Evolutionary conservation across 1,140 invertebrate genomes (phyloP), one percentile per base, ranked within the genome.

Genomic region (Piezodorus guildinii): DNA sequence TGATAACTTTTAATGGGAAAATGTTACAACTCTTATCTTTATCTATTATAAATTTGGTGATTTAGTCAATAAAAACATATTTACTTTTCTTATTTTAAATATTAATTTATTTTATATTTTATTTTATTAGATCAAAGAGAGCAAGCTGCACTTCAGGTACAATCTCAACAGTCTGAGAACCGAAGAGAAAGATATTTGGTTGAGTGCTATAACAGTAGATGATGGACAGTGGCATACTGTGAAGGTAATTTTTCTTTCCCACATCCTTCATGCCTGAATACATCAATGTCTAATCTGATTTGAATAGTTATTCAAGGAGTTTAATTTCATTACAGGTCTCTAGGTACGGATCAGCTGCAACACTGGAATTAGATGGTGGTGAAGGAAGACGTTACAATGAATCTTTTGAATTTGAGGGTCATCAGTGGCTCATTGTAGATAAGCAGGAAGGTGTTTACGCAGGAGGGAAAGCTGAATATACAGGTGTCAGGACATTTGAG

Each of bases 161-260:
- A 96, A 97, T 75, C 74, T 97, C 15, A 96, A 96, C 72, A 94
- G 90, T 27, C 75, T 93, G 67, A 80, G 90, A 66, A 88, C 89
- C 10, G 89, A 94, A 75, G 90, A 96, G 74, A 82, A 85, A 70
- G 88, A 92, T 72, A 85, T 97, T 62, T 94, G 91, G 86, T 77
- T 98, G 14, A 91, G 87, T 62, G 84, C 89, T 34, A 86, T 96
- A 16, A 81, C 85, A 3, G 93, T 96, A 1, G 91, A 94, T 72
- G 94, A 98, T 76, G 96, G 96, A 14, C 92, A 96, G 71, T 98
- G 95, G 95, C 96, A 98, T 73, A 90, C 90, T 10, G 92, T 94
- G 0, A 82, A 87, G 67, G 88, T 91, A 0, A 87, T 84, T 70
- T 44, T 43, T 54, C 14, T 19, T 56, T 58, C 43, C 1, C 6